Evolutionary conservation across 2,888 invertebrate species (phyloP).

Genomic region (Melanophora roralis): DNA sequence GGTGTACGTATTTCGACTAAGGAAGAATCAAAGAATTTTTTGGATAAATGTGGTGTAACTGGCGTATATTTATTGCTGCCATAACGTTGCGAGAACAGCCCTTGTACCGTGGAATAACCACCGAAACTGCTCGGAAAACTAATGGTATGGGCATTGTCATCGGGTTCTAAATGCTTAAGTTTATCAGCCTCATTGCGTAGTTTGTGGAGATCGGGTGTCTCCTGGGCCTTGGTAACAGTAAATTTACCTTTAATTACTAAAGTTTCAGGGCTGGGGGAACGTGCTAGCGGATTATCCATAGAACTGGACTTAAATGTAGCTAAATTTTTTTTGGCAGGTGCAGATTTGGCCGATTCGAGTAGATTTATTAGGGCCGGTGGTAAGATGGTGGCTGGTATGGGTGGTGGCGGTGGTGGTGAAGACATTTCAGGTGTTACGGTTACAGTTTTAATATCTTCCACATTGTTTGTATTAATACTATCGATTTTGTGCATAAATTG

Average conservation of each 20-base stretch:
- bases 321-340: constrained; percentile 3
- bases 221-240: constrained; percentile 78
- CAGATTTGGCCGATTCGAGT: constrained; percentile 67
- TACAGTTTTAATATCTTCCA: constrained; percentile 69
- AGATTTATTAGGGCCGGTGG: constrained; percentile 71
- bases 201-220: constrained; percentile 68
- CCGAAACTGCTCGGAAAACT: constrained; percentile 82
- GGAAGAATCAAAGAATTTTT: constrained; percentile 88
- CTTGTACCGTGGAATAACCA: constrained; percentile 80
- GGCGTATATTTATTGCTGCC: constrained; percentile 70
- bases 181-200: constrained; percentile 72
- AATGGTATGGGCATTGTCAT: constrained; percentile 81
- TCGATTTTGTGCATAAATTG: constrained; percentile 77
- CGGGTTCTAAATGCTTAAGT: constrained; percentile 69
- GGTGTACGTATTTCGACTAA: constrained; percentile 85
- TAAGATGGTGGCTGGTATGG: constrained; percentile 70
- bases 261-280: constrained; percentile 46
- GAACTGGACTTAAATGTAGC: not conserved
- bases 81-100: constrained; percentile 79
- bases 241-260: constrained; percentile 78
- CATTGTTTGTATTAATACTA: constrained; percentile 73
- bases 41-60: constrained; percentile 83
- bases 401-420: constrained; percentile 75
- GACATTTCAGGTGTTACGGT: constrained; percentile 67
- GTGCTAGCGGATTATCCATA: not conserved